phyloP scores from a whole-genome alignment of 1,140 invertebrate species.

The Drosophila novamexicana region DNA sequence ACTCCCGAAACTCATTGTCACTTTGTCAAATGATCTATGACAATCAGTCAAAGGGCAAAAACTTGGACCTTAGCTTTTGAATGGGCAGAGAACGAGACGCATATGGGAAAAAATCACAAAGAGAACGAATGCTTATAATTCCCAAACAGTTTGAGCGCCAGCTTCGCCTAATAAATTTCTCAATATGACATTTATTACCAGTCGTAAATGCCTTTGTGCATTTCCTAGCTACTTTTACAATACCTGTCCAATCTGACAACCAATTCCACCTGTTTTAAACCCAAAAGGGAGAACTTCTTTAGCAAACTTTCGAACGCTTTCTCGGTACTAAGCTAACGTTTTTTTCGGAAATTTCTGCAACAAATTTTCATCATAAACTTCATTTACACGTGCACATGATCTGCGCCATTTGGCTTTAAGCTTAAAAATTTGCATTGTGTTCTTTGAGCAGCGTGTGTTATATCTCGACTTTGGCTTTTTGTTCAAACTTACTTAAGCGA shows the following conservation, averaged over 20 bases:
- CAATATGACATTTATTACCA: neutral
- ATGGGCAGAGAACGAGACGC: neutral
- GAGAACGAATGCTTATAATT: neutral
- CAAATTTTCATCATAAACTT: neutral
- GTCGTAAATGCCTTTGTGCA: neutral
- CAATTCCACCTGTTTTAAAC: neutral
- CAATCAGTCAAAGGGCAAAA: neutral
- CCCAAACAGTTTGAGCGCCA: neutral
- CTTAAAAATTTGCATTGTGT: conserved; percentile 21
- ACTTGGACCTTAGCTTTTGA: neutral
- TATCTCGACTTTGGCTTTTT: conserved; percentile 30
- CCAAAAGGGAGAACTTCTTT: neutral
- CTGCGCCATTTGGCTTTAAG: conserved; percentile 14
- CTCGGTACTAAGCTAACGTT: too few species aligned
- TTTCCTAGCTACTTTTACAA: neutral
- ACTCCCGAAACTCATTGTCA: neutral
- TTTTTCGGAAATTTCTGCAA: neutral
- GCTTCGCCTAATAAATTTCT: too few species aligned
- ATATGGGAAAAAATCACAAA: too few species aligned
- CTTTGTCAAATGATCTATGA: conserved; percentile 12
- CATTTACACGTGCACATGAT: conserved; percentile 13
- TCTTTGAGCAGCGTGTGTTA: neutral
- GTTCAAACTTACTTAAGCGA: conserved; percentile 42
- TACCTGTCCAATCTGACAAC: neutral
- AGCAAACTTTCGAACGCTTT: neutral